Conservation (phyloP, 2,113 vertebrate species). For the Oplegnathus fasciatus region DNA sequence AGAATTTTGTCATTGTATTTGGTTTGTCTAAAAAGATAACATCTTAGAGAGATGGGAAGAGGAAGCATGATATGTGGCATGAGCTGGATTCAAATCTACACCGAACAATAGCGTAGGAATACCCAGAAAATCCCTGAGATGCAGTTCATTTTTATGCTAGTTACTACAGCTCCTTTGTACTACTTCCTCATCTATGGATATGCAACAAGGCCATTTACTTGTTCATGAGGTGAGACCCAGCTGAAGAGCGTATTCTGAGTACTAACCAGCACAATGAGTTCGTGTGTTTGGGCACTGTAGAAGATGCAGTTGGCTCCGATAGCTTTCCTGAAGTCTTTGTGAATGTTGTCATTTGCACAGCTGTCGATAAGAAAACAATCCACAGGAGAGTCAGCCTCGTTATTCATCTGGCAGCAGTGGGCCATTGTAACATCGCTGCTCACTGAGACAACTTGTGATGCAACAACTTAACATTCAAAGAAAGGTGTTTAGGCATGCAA, state of each 20-base stretch:
- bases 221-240: not conserved
- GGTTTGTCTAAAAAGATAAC: not conserved
- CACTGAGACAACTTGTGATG: not conserved
- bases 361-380: slow-evolving; percentile 76
- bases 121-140: not conserved
- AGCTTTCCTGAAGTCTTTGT: slow-evolving; percentile 96
- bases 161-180: not conserved
- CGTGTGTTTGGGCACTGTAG: slow-evolving; percentile 86
- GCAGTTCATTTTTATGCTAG: not conserved
- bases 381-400: slow-evolving; percentile 4
- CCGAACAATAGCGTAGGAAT: not conserved
- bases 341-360: slow-evolving; percentile 90
- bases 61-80: not conserved
- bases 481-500: not conserved
- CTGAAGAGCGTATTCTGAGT: not conserved
- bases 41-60: not conserved
- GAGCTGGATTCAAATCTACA: slow-evolving; percentile 7
- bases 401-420: slow-evolving; percentile 13
- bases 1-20: not conserved
- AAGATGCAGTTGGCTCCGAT: slow-evolving; percentile 93
- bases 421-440: not conserved
- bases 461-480: not conserved
- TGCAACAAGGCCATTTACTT: not conserved
- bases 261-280: slow-evolving; percentile 93
- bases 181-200: not conserved